Base-by-base conservation (phyloP, 2,797 vertebrate species). In the Falco naumanni region DNA sequence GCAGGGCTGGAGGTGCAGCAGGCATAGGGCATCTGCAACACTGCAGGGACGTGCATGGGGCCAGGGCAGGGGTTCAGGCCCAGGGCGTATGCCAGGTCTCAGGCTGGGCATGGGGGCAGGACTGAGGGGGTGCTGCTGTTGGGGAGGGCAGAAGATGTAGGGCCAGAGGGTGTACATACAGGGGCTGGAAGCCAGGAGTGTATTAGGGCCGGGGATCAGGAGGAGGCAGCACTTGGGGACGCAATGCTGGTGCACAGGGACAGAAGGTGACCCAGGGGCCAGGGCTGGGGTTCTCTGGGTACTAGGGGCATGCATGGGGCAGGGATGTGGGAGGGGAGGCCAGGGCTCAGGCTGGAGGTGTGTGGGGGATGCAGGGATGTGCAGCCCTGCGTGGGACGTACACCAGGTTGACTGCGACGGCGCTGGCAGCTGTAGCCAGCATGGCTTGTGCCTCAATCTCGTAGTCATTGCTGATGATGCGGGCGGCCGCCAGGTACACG, bases 391-490 rank as follows among this genome's bases (percentile, higher is more conserved):
- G 0, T 3, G 61, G 28, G 43, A 95, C 95, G 0, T 98, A 99
- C 99, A 99, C 90, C 81, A 99, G 98, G 75, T 99, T 99, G 97
- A 99, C 98, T 9, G 98, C 97, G 33, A 99, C 98, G 0, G 99
- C 99, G 0, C 99, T 98, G 71, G 98, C 98, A 0, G 99, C 99
- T 0, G 99, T 99, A 84, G 99, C 97, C 54, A 99, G 97, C 99
- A 99, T 99, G 66, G 99, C 99, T 3, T 97, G 97, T 0, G 99
- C 99, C 69, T 99, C 98, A 0, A 99, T 99, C 97, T 99, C 99
- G 6, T 99, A 99, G 98, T 99, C 99, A 1, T 99, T 98, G 95
- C 98, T 98, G 91, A 99, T 93, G 53, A 99, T 99, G 93, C 99
- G 98, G 86, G 99, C 98, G 1, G 99, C 98, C 28, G 99, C 99